These are phyloP conservation scores for Eriosoma lanigerum DNA, from an alignment of 1,140 invertebrate species.

Conservation along the genomic window DNA sequence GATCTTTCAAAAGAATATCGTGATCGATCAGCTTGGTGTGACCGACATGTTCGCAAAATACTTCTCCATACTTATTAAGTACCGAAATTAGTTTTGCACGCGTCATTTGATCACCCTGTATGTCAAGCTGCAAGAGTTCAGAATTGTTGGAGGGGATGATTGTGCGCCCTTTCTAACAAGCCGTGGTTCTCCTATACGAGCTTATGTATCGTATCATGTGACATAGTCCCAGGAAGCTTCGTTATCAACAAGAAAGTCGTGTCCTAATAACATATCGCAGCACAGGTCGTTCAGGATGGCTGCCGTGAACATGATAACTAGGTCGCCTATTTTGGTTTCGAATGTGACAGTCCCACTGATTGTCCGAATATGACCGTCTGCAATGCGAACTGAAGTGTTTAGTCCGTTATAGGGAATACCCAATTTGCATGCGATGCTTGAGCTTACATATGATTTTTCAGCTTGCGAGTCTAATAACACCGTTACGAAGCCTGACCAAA, in stretches of 20 bases:
- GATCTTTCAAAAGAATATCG: too few relatives aligned
- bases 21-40: too few relatives aligned
- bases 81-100: neutral
- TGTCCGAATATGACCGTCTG: neutral
- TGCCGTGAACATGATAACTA: neutral
- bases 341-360: neutral
- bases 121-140: neutral
- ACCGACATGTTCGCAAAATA: too few relatives aligned
- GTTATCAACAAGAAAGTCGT: neutral
- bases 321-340: neutral
- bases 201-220: neutral
- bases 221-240: conserved; percentile 4
- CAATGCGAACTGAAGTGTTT: neutral
- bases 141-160: neutral
- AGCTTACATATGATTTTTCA: neutral
- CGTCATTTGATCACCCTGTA: neutral
- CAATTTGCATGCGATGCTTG: neutral
- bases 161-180: neutral
- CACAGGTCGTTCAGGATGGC: neutral
- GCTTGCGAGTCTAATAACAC: too few relatives aligned
- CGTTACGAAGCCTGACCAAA: too few relatives aligned
- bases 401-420: neutral
- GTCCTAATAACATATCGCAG: conserved; percentile 12
- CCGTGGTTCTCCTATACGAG: neutral
- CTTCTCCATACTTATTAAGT: too few relatives aligned